These are phyloP conservation scores for Coryphaenoides rupestris DNA, from an alignment of 2,113 vertebrate genomes.

Conservation along the genomic window DNA sequence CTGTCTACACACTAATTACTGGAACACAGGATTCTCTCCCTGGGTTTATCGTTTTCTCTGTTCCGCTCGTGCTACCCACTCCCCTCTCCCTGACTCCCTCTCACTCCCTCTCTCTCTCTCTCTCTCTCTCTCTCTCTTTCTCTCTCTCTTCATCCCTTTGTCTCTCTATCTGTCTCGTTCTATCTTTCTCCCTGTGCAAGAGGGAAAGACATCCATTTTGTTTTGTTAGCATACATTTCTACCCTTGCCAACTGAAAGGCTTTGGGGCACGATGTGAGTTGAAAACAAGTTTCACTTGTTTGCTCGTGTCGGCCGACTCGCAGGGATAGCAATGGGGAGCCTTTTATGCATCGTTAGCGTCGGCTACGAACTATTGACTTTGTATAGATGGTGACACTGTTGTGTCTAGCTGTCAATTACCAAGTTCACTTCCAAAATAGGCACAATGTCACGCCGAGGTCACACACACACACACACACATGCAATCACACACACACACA, in stretches of 20 bases:
- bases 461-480: too few species aligned
- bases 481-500: too few species aligned
- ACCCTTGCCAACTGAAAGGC: constrained; percentile 13
- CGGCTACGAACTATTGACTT: background rate
- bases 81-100: background rate
- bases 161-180: background rate
- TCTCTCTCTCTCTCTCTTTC: background rate
- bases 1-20: constrained; percentile 68
- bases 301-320: background rate
- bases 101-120: constrained; percentile 30
- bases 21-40: constrained; percentile 49
- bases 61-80: too few species aligned
- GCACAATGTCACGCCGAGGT: too few species aligned
- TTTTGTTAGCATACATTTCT: constrained; percentile 36
- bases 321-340: background rate
- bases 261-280: background rate
- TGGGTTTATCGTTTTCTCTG: constrained; percentile 23
- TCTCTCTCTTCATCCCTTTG: background rate
- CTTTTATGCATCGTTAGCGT: background rate
- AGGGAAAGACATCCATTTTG: constrained; percentile 37
- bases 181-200: constrained; percentile 21
- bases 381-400: constrained; percentile 8
- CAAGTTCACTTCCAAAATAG: too few species aligned
- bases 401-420: too few species aligned
- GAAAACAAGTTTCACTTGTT: background rate